phyloP scores from a whole-genome alignment of 37 sponge, comb jelly and placozoan species.

The Eunapius fragilis region DNA sequence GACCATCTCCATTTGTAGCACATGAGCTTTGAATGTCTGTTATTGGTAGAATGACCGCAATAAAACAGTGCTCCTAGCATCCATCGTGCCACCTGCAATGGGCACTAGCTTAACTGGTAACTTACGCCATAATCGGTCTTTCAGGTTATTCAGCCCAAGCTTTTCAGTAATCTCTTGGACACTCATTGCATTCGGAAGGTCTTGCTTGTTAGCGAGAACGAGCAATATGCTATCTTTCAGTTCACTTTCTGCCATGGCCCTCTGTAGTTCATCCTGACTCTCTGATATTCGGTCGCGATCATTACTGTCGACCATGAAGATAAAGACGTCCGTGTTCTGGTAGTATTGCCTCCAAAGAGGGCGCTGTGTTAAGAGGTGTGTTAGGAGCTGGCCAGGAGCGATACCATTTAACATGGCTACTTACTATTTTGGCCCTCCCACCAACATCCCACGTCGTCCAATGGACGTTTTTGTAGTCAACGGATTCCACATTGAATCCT shows the following conservation, averaged over 20 bases:
- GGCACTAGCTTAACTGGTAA: no score
- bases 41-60: no score
- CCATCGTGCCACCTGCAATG: no score
- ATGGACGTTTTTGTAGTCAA: not conserved
- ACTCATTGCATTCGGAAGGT: constrained; percentile 85
- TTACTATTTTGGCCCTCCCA: constrained; percentile 22
- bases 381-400: no score
- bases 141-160: constrained; percentile 60
- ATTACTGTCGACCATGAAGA: constrained; percentile 91
- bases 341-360: no score
- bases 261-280: not conserved
- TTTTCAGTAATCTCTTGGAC: constrained; percentile 59
- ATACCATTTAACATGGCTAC: no score
- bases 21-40: no score
- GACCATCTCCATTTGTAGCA: no score
- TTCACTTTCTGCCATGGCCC: constrained; percentile 63
- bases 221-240: constrained; percentile 47
- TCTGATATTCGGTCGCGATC: constrained; percentile 80
- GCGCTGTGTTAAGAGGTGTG: no score
- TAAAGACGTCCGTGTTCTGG: constrained; percentile 48
- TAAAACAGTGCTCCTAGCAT: no score
- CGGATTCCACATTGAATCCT: constrained; percentile 83
- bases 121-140: constrained; percentile 72
- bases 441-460: not conserved
- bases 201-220: constrained; percentile 96